Base-by-base conservation (phyloP, 2,113 vertebrate genomes). In the Microcebus griseorufus region DNA sequence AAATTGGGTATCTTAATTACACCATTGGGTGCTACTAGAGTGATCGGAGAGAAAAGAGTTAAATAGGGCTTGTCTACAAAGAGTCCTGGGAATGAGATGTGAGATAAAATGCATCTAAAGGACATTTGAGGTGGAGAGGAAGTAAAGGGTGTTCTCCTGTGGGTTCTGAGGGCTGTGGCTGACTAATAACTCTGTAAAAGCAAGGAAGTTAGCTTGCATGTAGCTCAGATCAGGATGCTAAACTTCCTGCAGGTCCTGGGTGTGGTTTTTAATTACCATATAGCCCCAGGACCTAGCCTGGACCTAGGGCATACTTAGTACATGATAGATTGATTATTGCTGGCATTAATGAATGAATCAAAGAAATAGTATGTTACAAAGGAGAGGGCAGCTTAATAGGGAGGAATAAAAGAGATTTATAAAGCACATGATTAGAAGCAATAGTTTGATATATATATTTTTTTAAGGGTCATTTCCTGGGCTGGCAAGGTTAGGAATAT, bases 1-100 rank as follows among this genome's bases (percentile, higher is more conserved):
- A 34, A 60, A 55, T 18, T 17, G 32, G 32, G 5, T n/a, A 27
- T 94, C 69, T 62, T 80, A 89, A 22, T 93, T 69, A 81, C n/a
- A 70, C 60, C 55, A 10, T 32, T 89, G 62, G 81, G 82, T 84
- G 34, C 88, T 55, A 51, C 32, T 27, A 86, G 42, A 51, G 8
- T 79, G 55, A 73, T 69, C 25, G 60, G 39, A 86, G 29, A 55
- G 22, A 90, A 39, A 42, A 0, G 16, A 45, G 4, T 90, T 87
- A 96, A 95, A 37, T 12, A 65, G 79, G 55, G 67, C 78, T 96
- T 80, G 5, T 69, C 72, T 88, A 11, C 42, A 80, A 86, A 93
- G 65, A 37, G 32, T 67, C 37, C n/a, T 80, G 62, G 69, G 94
- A 34, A 65, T 53, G 75, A 87, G 73, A 39, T 62, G 55, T 34